Evolutionary conservation across 2,113 vertebrate genomes (phyloP), one percentile per base, ranked within the genome.

Genomic region (Psilopogon haemacephalus): DNA sequence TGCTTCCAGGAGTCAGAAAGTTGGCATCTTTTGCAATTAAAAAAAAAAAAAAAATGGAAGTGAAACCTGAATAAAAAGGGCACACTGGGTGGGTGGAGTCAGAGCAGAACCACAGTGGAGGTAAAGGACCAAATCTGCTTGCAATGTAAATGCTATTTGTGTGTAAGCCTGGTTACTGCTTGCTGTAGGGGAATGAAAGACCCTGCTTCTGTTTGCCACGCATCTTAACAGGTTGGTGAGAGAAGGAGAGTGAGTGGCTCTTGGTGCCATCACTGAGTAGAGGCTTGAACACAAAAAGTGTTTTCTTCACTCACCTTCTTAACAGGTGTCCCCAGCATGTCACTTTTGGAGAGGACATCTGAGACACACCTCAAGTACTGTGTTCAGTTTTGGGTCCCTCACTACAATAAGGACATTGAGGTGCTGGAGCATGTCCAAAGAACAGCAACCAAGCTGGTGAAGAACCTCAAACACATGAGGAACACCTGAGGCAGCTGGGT

Each of bases 241-340:
- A 30, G 19, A n/a, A 44, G 26, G 38, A 63, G 44, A 8, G 16
- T 0, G 2, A 50, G 52, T 1, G 24, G 20, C 46, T 54, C 21
- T 26, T 2, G 0, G 35, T 23, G 50, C 63, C 74, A 32, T 1
- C 60, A 30, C 32, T 1, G 13, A 69, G 35, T 33, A 74, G 16
- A 59, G 27, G 5, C 38, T 58, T 1, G 7, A 38, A 55, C 24
- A 89, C 15, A 40, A 63, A 74, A 84, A 65, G 8, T 3, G 4
- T 1, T 26, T 54, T 11, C 9, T n/a, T n/a, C 26, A 20, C 28
- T 23, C 9, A 27, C 2, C 1, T 2, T n/a, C 4, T 6, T 5
- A 15, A 7, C 15, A 48, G 65, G 12, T 27, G 15, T 72, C 21
- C 60, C 27, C 18, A 88, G 11, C 6, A 19, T 76, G 60, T 59